A percentile compares a stretch with the other conserved stretches of the same genome.
These are phyloP conservation scores for Prostheceraeus crozeri DNA, from an alignment of 2,888 invertebrate species.

Conservation along the genomic window DNA sequence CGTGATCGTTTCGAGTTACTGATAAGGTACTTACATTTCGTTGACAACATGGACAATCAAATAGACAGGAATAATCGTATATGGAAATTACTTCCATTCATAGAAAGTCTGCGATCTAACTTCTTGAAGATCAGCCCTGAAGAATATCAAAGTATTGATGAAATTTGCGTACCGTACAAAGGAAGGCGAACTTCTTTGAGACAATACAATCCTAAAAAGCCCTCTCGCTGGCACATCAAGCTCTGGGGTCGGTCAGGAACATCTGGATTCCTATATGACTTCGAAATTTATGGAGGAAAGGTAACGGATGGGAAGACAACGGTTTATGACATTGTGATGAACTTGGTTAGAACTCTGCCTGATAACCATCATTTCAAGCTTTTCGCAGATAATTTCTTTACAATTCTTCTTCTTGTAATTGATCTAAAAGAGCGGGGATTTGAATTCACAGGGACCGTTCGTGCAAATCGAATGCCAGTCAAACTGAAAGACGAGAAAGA, in stretches of 20 bases:
- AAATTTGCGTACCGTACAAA: slow-evolving; percentile 39
- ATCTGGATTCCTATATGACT: slow-evolving; percentile 38
- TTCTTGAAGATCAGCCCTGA: slow-evolving; percentile 34
- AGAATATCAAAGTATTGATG: slow-evolving; percentile 38
- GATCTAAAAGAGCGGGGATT: background rate
- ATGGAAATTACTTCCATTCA: slow-evolving; percentile 39
- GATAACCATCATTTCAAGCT: slow-evolving; percentile 30
- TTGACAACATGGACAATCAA: slow-evolving; percentile 37
- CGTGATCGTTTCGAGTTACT: slow-evolving; percentile 35
- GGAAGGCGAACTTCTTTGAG: slow-evolving; percentile 33
- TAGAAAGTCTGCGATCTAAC: slow-evolving; percentile 36
- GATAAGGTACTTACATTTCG: slow-evolving; percentile 40
- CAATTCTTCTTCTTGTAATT: slow-evolving; percentile 1
- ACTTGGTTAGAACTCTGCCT: background rate
- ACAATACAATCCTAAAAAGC: slow-evolving; percentile 40
- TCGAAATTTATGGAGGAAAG: slow-evolving; percentile 36
- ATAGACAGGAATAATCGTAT: background rate
- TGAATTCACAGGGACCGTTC: background rate
- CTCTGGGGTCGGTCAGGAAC: slow-evolving; percentile 33
- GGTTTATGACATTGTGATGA: background rate
- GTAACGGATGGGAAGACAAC: background rate
- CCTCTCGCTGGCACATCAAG: slow-evolving; percentile 39
- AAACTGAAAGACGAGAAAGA: slow-evolving; percentile 25
- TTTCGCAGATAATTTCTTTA: slow-evolving; percentile 31
- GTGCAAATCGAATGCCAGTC: slow-evolving; percentile 16